Conservation (phyloP, 2,113 vertebrate genomes). For the Scomber colias region DNA sequence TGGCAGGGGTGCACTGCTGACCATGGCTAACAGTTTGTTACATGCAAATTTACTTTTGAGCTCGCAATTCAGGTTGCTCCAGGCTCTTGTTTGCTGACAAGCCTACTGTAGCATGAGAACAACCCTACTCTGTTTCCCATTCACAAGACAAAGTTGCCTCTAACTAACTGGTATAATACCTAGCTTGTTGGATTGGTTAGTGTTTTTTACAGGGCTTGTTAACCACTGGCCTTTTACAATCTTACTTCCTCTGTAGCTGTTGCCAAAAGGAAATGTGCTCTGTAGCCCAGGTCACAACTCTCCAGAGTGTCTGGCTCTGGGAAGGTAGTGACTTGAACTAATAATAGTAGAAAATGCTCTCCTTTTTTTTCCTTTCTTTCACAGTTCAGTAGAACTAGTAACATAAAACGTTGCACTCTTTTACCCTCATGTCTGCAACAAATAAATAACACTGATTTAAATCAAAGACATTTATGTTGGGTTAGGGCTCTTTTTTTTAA, state of each 20-base stretch:
- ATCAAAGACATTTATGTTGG: background rate
- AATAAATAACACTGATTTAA: constrained; percentile 24
- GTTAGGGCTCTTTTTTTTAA: background rate
- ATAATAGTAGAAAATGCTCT: constrained; percentile 37
- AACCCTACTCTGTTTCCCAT: constrained; percentile 62
- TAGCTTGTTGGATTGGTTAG: constrained; percentile 64
- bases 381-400: constrained; percentile 22
- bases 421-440: constrained; percentile 3
- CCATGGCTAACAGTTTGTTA: constrained; percentile 73
- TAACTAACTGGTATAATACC: constrained; percentile 74
- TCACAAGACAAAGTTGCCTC: constrained; percentile 63
- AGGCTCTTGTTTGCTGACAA: constrained; percentile 73
- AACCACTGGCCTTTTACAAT: constrained; percentile 63
- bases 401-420: constrained; percentile 26
- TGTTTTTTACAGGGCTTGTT: constrained; percentile 70
- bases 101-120: constrained; percentile 65
- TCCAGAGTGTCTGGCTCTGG: constrained; percentile 60
- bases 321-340: constrained; percentile 43
- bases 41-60: constrained; percentile 80
- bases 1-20: constrained; percentile 51
- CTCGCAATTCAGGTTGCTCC: constrained; percentile 76
- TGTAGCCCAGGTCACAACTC: constrained; percentile 63
- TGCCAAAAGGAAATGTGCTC: constrained; percentile 74
- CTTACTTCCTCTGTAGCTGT: constrained; percentile 63
- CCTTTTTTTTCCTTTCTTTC: constrained; percentile 30